A percentile compares a stretch with the other conserved stretches of the same genome.
phyloP scores from a whole-genome alignment of 2,888 invertebrate species.

The Noctua comes region DNA sequence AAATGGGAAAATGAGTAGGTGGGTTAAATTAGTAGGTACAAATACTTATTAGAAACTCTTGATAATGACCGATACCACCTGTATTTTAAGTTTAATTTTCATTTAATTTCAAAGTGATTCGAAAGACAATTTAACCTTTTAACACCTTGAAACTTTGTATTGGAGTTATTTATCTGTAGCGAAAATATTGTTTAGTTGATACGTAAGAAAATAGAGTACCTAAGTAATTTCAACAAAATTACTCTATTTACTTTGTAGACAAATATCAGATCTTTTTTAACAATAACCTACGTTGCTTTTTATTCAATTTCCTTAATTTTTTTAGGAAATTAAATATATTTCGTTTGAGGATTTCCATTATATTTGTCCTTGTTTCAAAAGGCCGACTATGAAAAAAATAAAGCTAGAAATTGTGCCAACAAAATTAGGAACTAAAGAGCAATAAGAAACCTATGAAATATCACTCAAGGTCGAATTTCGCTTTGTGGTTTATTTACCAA shows the following conservation, averaged over 20 bases:
- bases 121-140: constrained; percentile 1
- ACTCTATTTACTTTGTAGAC: neutral
- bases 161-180: neutral
- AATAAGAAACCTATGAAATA: neutral
- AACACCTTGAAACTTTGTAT: constrained; percentile 1
- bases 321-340: constrained; percentile 23
- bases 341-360: constrained; percentile 10
- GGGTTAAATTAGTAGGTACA: neutral
- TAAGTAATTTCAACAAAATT: constrained; percentile 12
- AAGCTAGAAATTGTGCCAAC: neutral
- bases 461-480: neutral
- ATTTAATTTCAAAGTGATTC: constrained; percentile 27
- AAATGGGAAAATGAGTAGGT: neutral
- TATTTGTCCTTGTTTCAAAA: constrained; percentile 26
- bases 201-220: neutral
- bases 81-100: neutral
- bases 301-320: constrained; percentile 19
- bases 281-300: constrained; percentile 23
- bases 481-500: neutral
- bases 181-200: neutral
- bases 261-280: constrained; percentile 26
- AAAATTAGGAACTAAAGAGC: constrained; percentile 10
- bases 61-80: neutral
- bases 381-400: constrained; percentile 4
- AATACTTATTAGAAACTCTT: constrained; percentile 8